A percentile compares a stretch with the other conserved stretches of the same genome.
These are phyloP conservation scores for Salminus brasiliensis DNA, from an alignment of 2,113 vertebrate species.

Conservation along the genomic window DNA sequence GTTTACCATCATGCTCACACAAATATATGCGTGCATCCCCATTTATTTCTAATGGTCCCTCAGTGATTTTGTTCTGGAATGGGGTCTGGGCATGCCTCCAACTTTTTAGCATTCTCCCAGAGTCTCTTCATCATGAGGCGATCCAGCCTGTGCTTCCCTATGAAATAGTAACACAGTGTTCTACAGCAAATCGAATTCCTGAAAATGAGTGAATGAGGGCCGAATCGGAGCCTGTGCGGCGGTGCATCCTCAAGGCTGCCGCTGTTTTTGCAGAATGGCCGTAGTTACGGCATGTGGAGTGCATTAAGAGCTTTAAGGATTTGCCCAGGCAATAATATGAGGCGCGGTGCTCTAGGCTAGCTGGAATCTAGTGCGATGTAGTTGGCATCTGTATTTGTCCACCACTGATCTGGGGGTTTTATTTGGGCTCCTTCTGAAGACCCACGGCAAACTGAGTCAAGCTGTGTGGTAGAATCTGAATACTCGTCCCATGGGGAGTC, in stretches of 20 bases:
- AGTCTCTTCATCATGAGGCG: not conserved
- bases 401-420: conserved; percentile 14
- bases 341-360: not conserved
- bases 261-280: not conserved
- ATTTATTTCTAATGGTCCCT: not conserved
- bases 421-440: conserved; percentile 18
- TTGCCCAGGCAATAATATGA: not conserved
- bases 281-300: not conserved
- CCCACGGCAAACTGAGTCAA: conserved; percentile 32
- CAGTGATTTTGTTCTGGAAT: not conserved
- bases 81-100: not conserved
- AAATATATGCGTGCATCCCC: not conserved
- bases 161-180: not conserved
- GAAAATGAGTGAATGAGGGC: not conserved
- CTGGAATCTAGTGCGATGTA: conserved; percentile 3
- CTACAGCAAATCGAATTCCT: not conserved
- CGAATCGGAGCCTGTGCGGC: not conserved
- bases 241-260: not conserved
- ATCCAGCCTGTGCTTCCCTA: not conserved
- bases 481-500: not conserved
- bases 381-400: conserved; percentile 4
- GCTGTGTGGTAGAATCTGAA: not conserved
- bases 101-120: not conserved
- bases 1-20: not conserved
- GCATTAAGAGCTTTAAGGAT: conserved; percentile 10